A percentile compares a stretch with the other conserved stretches of the same genome.
Evolutionary conservation across 2,797 vertebrate genomes (phyloP).

Genomic region (Oceanodroma leucorhoa): DNA sequence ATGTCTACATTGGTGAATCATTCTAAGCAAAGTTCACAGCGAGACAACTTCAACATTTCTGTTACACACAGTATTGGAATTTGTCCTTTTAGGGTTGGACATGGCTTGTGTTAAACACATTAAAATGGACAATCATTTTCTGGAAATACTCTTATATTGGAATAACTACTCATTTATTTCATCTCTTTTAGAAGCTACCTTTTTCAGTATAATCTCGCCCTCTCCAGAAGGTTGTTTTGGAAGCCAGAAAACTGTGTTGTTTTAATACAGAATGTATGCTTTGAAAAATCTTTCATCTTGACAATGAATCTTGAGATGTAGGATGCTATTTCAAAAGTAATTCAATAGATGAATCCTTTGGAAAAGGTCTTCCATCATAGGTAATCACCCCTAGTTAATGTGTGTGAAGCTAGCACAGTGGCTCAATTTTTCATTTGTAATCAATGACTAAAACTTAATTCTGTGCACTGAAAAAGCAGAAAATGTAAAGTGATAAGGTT

Average conservation of each 20-base stretch:
- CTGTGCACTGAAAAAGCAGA: neutral
- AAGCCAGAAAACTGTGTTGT: neutral
- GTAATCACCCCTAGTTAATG: neutral
- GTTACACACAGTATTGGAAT: neutral
- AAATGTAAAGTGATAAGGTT: neutral
- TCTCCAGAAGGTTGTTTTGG: neutral
- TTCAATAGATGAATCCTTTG: neutral
- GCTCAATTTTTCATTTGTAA: neutral
- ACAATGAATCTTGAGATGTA: neutral
- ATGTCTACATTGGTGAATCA: neutral
- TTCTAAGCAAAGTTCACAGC: neutral
- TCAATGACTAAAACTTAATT: neutral
- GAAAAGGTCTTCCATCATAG: neutral
- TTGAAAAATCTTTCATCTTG: neutral
- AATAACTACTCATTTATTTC: neutral
- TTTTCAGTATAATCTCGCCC: neutral
- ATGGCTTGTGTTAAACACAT: neutral
- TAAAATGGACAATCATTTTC: neutral
- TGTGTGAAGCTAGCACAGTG: neutral
- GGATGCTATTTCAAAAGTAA: neutral
- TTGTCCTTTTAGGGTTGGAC: neutral
- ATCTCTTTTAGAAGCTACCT: neutral
- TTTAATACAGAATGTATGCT: neutral
- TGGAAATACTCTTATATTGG: neutral
- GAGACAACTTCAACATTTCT: neutral